phyloP scores from a whole-genome alignment of 2,113 vertebrate genomes.

The Rhinopithecus roxellana region DNA sequence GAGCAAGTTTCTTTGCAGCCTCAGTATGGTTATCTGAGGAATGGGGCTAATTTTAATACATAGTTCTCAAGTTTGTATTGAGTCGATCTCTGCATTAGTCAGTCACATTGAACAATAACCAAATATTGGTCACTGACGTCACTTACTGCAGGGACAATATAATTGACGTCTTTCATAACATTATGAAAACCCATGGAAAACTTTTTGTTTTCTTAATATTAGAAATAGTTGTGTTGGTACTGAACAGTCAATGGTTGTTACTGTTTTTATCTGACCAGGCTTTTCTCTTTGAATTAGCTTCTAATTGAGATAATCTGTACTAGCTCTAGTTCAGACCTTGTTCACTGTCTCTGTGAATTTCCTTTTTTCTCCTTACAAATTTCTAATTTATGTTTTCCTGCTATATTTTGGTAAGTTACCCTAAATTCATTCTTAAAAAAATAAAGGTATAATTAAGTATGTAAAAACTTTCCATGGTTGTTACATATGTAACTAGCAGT shows the following conservation, averaged over 20 bases:
- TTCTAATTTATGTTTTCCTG: neutral
- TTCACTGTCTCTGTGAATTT: neutral
- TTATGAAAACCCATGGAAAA: neutral
- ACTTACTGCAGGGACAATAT: neutral
- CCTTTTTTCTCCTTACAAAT: neutral
- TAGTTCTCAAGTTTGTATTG: neutral
- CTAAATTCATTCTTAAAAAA: neutral
- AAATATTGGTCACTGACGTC: neutral
- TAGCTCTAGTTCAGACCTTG: neutral
- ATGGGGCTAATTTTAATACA: neutral
- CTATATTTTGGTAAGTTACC: neutral
- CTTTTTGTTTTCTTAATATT: neutral
- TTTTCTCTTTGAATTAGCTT: neutral
- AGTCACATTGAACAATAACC: neutral
- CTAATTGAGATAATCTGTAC: neutral
- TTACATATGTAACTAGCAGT: neutral
- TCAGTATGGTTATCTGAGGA: neutral
- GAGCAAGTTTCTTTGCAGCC: neutral
- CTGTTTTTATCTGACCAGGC: neutral
- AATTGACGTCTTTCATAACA: neutral
- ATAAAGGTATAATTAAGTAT: neutral
- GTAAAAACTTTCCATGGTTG: neutral
- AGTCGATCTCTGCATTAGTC: neutral
- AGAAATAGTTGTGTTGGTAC: neutral
- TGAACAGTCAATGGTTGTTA: neutral